Evolutionary conservation across 2,888 invertebrate species (phyloP).

Genomic region (Trissolcus japonicus): DNA sequence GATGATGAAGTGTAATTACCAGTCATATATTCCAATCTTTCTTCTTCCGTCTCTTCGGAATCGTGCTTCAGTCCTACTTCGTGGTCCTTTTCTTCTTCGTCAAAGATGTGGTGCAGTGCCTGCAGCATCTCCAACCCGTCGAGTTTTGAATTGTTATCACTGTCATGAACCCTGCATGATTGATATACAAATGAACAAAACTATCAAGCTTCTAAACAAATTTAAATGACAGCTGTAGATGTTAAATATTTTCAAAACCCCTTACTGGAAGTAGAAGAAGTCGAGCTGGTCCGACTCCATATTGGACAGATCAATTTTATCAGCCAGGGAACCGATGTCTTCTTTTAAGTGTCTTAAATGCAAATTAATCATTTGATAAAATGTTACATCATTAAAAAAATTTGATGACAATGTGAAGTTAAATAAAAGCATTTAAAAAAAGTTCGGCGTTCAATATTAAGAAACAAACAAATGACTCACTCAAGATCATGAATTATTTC

Average conservation of each 20-base stretch:
- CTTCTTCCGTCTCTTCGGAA: slow-evolving; percentile 43
- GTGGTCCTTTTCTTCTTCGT: slow-evolving; percentile 74
- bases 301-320: slow-evolving; percentile 80
- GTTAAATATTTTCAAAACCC: slow-evolving; percentile 2
- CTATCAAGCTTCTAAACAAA: background rate
- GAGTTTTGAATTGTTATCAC: slow-evolving; percentile 90
- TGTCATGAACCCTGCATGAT: slow-evolving; percentile 83
- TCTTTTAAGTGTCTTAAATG: slow-evolving; percentile 85
- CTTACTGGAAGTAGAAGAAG: slow-evolving; percentile 87
- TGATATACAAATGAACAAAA: background rate
- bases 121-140: slow-evolving; percentile 93
- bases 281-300: slow-evolving; percentile 91
- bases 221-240: too few relatives aligned
- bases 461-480: slow-evolving; percentile 75
- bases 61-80: slow-evolving; percentile 31
- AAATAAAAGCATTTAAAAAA: too few relatives aligned
- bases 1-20: slow-evolving; percentile 56
- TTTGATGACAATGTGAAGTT: too few relatives aligned
- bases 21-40: slow-evolving; percentile 64
- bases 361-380: background rate
- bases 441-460: too few relatives aligned
- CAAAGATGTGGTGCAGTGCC: slow-evolving; percentile 86
- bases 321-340: slow-evolving; percentile 82
- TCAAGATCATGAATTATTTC: slow-evolving; percentile 85
- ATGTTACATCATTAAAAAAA: background rate